Evolutionary conservation across 2,888 invertebrate species (phyloP).

Genomic region (Meandrusa payeni): DNA sequence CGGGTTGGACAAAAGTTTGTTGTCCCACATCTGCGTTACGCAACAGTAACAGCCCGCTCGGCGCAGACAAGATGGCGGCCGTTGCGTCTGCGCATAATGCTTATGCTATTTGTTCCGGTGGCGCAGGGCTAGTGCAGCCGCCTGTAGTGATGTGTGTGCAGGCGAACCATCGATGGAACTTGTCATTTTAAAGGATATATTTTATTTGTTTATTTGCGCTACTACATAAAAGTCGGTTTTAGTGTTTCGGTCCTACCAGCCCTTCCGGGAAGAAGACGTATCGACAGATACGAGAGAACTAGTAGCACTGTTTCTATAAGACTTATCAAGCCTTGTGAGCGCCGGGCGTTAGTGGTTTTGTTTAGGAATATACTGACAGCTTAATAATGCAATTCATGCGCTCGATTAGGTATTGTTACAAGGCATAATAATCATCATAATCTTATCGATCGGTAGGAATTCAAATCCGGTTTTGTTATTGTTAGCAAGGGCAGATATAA

Average conservation of each 20-base stretch:
- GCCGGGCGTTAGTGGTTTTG: no score
- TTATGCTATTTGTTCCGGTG: constrained; percentile 32
- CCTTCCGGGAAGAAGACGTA: no score
- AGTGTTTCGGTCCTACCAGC: no score
- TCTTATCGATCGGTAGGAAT: constrained; percentile 1
- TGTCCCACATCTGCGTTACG: constrained; percentile 27
- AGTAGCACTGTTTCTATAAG: no score
- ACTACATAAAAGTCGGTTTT: not conserved
- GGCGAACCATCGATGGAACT: constrained; percentile 3
- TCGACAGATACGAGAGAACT: no score
- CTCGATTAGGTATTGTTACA: not conserved
- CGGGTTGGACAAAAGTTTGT: constrained; percentile 20
- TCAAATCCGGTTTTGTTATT: constrained; percentile 6
- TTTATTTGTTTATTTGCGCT: not conserved
- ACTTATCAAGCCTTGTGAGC: no score
- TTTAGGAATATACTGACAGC: not conserved
- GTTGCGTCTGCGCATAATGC: constrained; percentile 30
- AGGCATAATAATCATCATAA: not conserved
- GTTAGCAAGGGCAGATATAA: constrained; percentile 1
- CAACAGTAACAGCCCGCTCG: constrained; percentile 30
- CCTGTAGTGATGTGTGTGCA: constrained; percentile 24
- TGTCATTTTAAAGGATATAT: constrained; percentile 4
- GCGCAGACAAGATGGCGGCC: constrained; percentile 32
- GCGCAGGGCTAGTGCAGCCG: constrained; percentile 2
- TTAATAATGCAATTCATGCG: no score